A percentile compares a stretch with the other conserved stretches of the same genome.
phyloP scores from a whole-genome alignment of 2,888 invertebrate genomes.

The Platycnemis pennipes region DNA sequence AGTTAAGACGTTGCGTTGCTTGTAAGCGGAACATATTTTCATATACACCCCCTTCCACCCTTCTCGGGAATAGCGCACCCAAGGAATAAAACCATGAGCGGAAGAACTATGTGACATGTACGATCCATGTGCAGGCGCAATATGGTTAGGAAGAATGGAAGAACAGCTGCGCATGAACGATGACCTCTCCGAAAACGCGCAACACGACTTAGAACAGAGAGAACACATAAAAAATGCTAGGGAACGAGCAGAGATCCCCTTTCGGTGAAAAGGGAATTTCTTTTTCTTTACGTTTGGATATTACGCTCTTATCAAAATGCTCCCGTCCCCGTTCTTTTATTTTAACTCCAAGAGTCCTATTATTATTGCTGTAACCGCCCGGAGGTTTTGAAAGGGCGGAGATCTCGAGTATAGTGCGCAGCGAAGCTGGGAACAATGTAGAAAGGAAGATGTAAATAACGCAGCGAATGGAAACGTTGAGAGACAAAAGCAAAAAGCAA shows the following conservation, averaged over 20 bases:
- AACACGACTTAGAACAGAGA: not conserved
- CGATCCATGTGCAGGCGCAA: not conserved
- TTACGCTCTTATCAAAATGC: not conserved
- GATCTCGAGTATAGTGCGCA: not conserved
- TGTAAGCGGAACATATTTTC: not conserved
- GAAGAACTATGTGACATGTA: not conserved
- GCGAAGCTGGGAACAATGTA: not conserved
- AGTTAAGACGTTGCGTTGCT: not conserved
- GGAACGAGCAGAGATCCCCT: not conserved
- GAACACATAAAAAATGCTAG: not conserved
- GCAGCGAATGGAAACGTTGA: not conserved
- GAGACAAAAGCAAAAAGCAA: not conserved
- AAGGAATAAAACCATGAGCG: too few relatives aligned
- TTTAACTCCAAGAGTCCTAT: not conserved
- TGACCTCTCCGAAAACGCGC: not conserved
- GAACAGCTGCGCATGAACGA: not conserved
- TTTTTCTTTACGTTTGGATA: not conserved
- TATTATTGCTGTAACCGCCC: conserved; percentile 20
- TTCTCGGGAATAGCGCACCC: too few relatives aligned
- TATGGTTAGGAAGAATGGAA: not conserved
- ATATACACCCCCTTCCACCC: too few relatives aligned
- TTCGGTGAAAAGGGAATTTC: not conserved
- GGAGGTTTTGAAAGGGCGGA: not conserved
- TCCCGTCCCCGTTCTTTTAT: not conserved
- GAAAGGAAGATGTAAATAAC: not conserved